These are phyloP conservation scores for Volucella inanis DNA, from an alignment of 2,888 invertebrate genomes.

Conservation along the genomic window DNA sequence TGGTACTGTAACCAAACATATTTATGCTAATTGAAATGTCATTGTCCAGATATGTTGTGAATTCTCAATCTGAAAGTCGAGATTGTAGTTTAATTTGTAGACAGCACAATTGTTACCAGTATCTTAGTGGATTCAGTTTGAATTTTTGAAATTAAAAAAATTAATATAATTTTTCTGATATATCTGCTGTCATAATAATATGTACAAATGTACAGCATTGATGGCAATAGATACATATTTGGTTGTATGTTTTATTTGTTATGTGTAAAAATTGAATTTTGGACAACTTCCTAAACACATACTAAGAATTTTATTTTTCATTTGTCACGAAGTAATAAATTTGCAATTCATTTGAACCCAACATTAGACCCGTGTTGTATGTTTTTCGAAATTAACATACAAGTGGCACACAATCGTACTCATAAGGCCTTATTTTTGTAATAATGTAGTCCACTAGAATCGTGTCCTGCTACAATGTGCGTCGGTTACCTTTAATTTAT, in stretches of 20 bases:
- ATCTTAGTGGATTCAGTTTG: no score
- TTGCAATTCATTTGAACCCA: constrained; percentile 31
- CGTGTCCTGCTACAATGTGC: constrained; percentile 5
- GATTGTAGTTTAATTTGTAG: no score
- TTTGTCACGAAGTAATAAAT: background rate
- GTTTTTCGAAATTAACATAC: constrained; percentile 50
- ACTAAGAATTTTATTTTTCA: background rate
- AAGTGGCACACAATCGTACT: constrained; percentile 24
- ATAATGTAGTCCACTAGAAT: constrained; percentile 11
- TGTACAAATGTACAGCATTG: no score
- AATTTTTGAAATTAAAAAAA: no score
- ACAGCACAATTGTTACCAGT: no score
- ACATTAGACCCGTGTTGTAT: constrained; percentile 25
- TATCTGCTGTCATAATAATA: no score
- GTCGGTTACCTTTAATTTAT: background rate
- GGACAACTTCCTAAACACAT: constrained; percentile 7
- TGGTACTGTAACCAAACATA: background rate
- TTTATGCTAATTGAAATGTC: constrained; percentile 32
- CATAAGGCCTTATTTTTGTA: constrained; percentile 1
- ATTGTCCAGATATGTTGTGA: background rate
- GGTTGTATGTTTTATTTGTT: no score
- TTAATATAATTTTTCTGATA: no score
- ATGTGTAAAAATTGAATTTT: no score
- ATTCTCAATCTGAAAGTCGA: no score
- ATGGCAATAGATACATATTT: no score